A percentile compares a stretch with the other conserved stretches of the same genome.
phyloP scores from a whole-genome alignment of 2,113 vertebrate species.

The Serilophus lunatus region DNA sequence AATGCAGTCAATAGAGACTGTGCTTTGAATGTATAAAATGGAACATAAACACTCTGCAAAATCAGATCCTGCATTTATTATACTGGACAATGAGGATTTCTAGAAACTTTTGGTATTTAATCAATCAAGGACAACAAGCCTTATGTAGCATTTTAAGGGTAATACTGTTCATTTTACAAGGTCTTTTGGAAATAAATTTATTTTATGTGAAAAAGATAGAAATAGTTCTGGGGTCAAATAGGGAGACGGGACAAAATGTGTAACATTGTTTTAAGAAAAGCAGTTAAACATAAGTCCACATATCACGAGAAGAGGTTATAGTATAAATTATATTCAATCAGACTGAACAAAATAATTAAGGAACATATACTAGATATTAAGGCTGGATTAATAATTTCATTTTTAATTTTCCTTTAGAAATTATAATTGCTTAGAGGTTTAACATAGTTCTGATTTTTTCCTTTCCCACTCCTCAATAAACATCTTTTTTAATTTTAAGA shows the following conservation, averaged over 20 bases:
- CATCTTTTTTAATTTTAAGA: accelerated
- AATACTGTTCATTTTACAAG: neutral
- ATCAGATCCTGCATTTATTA: neutral
- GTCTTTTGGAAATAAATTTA: neutral
- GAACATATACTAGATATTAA: neutral
- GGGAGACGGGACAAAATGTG: neutral
- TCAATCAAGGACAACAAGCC: neutral
- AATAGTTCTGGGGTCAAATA: neutral
- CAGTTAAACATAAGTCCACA: neutral
- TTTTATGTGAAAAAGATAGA: neutral
- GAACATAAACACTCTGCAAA: neutral
- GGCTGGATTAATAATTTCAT: neutral
- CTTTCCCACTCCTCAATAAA: neutral
- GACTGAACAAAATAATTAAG: neutral
- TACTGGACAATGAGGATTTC: neutral
- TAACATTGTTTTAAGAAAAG: neutral
- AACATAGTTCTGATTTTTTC: neutral
- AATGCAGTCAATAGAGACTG: neutral
- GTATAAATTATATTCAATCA: neutral
- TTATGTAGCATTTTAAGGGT: neutral
- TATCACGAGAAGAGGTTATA: neutral
- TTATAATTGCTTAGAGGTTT: neutral
- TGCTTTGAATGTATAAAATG: neutral
- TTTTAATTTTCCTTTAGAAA: neutral
- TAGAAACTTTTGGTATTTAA: neutral